Base-by-base conservation (phyloP, 2,113 vertebrate species). In the Ciconia stormi region DNA sequence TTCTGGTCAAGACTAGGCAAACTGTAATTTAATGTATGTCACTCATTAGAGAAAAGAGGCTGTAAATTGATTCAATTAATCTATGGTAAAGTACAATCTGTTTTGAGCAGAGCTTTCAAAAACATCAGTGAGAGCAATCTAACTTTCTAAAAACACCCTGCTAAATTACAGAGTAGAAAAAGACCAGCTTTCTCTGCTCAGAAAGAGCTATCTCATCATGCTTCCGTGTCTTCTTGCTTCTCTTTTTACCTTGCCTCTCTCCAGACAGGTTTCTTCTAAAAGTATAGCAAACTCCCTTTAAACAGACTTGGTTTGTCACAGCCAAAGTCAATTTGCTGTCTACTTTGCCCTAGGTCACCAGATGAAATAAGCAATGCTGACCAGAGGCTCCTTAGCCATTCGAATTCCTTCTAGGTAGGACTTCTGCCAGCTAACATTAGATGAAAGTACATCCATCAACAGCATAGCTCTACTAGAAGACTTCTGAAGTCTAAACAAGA, bases 101-200 rank as follows among this genome's bases (percentile, higher is more conserved):
- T 93, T 96, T 91, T 93, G 91, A 91, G 81, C 50, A 74, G 52
- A 91, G 80, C 65, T 92, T 94, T 96, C 82, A 83, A 76, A 94
- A 90, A 71, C 72, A 92, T 74, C 61, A 52, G 26, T 59, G 34
- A 78, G 34, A 95, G 56, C 4, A 3, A 95, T 52, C 38, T 92
- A 81, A 90, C 63, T 94, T 96, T 92, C 65, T 87, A 82, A 89
- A 93, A 89, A 84, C 69, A 65, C 38, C 10, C 27, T 87, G 46
- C 36, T 94, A 89, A 97, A 94, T 96, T 89, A 85, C 3, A 82
- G 56, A 65, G 73, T 69, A 72, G 63, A 71, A 87, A 87, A 89
- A 79, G 32, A 74, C 56, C 2, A 2, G 15, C 49, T 91, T 96
- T 74, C 56, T 91, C 72, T 71, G 52, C 72, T 90, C 59, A 59